phyloP scores from a whole-genome alignment of 2,888 invertebrate genomes.

The Cryptosula pallasiana region DNA sequence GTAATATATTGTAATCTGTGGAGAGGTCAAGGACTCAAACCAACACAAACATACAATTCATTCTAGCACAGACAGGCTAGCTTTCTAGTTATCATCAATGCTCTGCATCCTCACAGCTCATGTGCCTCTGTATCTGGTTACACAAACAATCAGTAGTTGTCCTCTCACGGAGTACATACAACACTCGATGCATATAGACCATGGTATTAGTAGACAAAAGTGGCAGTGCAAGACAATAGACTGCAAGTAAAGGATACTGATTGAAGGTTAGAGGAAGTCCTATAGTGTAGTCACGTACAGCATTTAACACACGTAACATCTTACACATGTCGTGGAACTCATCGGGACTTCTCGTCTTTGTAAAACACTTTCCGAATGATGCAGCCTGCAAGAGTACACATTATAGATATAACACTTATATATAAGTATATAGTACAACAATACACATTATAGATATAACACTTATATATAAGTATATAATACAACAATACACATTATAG shows the following conservation, averaged over 20 bases:
- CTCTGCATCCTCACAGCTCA: too few species aligned
- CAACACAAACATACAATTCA: too few species aligned
- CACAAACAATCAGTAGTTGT: too few species aligned
- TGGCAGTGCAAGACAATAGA: too few species aligned
- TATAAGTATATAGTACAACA: not conserved
- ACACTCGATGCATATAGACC: too few species aligned
- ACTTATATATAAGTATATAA: not conserved
- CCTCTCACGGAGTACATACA: too few species aligned
- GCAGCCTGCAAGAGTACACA: slow-evolving; percentile 64
- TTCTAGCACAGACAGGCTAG: too few species aligned
- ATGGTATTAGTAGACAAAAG: too few species aligned
- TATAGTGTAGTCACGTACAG: slow-evolving; percentile 75
- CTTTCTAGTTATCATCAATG: too few species aligned
- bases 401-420: too few species aligned
- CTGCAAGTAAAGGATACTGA: slow-evolving; percentile 67
- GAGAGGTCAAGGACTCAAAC: slow-evolving; percentile 25
- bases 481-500: not conserved
- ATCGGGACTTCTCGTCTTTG: slow-evolving; percentile 59
- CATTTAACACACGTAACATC: slow-evolving; percentile 81
- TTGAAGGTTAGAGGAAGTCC: slow-evolving; percentile 84
- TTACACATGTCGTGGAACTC: slow-evolving; percentile 78
- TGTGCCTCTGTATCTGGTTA: too few species aligned
- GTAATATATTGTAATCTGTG: slow-evolving; percentile 57
- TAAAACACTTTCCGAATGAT: slow-evolving; percentile 90
- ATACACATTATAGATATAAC: not conserved